Evolutionary conservation across 1,140 invertebrate genomes (phyloP).

Genomic region (Leptonema lineaticorne): DNA sequence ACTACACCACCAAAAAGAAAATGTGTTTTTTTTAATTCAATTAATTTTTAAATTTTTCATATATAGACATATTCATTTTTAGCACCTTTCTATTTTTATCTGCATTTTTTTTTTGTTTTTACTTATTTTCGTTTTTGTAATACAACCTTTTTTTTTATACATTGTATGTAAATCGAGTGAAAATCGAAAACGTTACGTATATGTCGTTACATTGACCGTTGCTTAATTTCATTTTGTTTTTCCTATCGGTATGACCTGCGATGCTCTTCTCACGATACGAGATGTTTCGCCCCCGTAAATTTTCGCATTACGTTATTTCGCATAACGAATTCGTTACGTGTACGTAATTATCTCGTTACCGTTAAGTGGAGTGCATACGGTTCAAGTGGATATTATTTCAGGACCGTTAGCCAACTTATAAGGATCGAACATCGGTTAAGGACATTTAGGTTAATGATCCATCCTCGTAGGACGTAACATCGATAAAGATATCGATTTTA

Average conservation of each 20-base stretch:
- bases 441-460: neutral
- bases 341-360: neutral
- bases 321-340: conserved; percentile 5
- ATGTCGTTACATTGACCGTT: neutral
- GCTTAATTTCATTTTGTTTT: neutral
- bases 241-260: neutral
- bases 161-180: conserved; percentile 12
- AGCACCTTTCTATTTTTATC: neutral
- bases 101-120: neutral
- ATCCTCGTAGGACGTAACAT: neutral
- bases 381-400: neutral
- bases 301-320: neutral
- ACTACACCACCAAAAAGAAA: too few relatives aligned
- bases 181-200: neutral
- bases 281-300: neutral
- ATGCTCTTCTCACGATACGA: neutral
- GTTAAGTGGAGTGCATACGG: conserved; percentile 3
- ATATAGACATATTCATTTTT: too few relatives aligned
- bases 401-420: neutral
- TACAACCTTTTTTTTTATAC: neutral
- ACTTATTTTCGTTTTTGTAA: neutral
- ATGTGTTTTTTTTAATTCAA: too few relatives aligned
- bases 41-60: too few relatives aligned
- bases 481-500: too few relatives aligned
- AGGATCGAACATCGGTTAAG: neutral